Percentiles rank a stretch among this genome's conserved stretches.
Conservation (phyloP, 2,888 invertebrate species). For the Lochmaea capreae region DNA sequence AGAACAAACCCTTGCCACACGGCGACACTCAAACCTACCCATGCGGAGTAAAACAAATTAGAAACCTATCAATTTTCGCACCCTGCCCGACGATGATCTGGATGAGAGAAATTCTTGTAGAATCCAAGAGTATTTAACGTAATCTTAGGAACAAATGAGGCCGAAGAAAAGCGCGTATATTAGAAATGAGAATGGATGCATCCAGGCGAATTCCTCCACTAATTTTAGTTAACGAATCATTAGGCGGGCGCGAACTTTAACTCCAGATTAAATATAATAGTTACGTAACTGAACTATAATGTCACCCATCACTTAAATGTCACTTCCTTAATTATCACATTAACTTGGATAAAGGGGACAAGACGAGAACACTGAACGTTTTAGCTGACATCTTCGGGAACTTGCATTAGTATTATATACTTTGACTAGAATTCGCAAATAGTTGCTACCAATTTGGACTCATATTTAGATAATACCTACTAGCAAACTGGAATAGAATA, state of each 20-base stretch:
- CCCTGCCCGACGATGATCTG: slow-evolving; percentile 16
- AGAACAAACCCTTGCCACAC: neutral
- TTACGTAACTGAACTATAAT: slow-evolving; percentile 64
- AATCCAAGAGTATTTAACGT: slow-evolving; percentile 46
- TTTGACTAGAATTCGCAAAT: neutral
- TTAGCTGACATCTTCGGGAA: slow-evolving; percentile 26
- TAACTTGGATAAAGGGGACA: slow-evolving; percentile 52
- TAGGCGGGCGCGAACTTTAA: slow-evolving; percentile 63
- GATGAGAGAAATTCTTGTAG: slow-evolving; percentile 38
- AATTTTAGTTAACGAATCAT: slow-evolving; percentile 65
- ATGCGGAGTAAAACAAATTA: slow-evolving; percentile 28
- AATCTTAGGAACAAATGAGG: slow-evolving; percentile 54
- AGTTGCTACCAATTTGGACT: neutral
- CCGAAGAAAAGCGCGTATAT: slow-evolving; percentile 53
- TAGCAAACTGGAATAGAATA: neutral
- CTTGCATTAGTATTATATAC: neutral
- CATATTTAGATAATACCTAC: neutral
- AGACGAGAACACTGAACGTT: slow-evolving; percentile 25
- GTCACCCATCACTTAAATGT: slow-evolving; percentile 66
- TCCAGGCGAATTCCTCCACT: slow-evolving; percentile 54
- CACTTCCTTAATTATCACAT: slow-evolving; percentile 65
- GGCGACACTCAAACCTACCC: slow-evolving; percentile 11
- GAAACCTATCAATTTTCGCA: slow-evolving; percentile 26
- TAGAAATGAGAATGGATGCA: slow-evolving; percentile 55
- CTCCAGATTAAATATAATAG: slow-evolving; percentile 67